Evolutionary conservation across 2,113 vertebrate genomes (phyloP).

Genomic region (Ursus arctos): DNA sequence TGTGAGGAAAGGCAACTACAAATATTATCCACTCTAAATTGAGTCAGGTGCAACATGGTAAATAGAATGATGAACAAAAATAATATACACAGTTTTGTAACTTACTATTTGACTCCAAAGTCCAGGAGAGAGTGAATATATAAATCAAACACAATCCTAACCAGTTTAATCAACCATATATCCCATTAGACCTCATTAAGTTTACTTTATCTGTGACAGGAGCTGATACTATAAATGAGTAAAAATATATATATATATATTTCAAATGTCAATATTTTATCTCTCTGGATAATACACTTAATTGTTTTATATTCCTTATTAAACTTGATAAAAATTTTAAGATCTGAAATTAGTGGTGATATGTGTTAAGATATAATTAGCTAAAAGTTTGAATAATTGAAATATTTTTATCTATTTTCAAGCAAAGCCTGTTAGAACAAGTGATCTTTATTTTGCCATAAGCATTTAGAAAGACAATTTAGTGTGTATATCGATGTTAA

Average conservation of each 20-base stretch:
- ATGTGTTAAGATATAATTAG: background rate
- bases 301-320: conserved; percentile 4
- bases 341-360: background rate
- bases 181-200: conserved; percentile 41
- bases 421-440: background rate
- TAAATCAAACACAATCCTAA: conserved; percentile 46
- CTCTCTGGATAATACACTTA: conserved; percentile 15
- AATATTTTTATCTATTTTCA: conserved; percentile 25
- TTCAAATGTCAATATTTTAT: conserved; percentile 46
- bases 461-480: background rate
- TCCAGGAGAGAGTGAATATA: background rate
- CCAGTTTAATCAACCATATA: conserved; percentile 9
- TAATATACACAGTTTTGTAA: background rate
- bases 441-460: background rate
- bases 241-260: background rate
- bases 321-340: background rate
- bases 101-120: conserved; percentile 43
- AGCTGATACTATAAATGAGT: background rate
- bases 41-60: conserved; percentile 14
- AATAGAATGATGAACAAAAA: conserved; percentile 34
- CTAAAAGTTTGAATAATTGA: background rate
- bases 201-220: conserved; percentile 31
- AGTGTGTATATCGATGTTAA: background rate
- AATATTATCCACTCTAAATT: conserved; percentile 39
- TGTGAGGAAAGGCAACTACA: conserved; percentile 23